Conservation (phyloP, 2,888 invertebrate genomes). For the Gandaritis pyraliata region DNA sequence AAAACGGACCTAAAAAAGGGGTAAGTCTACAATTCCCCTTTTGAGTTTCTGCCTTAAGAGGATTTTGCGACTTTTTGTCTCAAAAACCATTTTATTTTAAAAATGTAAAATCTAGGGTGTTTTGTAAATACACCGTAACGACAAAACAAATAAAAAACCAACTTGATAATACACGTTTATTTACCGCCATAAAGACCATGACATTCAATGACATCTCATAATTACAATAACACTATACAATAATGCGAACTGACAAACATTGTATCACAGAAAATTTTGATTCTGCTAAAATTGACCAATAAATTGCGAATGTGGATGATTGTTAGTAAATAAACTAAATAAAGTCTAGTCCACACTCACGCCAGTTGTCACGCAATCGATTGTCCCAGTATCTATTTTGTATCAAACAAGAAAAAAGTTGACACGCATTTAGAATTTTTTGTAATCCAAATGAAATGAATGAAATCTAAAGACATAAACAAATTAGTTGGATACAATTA, state of each 20-base stretch:
- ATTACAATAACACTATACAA: constrained; percentile 43
- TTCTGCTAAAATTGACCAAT: constrained; percentile 81
- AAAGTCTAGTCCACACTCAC: not conserved
- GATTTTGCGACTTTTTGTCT: too few relatives aligned
- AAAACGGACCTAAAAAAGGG: too few relatives aligned
- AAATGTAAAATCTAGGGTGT: too few relatives aligned
- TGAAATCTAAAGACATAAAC: too few relatives aligned
- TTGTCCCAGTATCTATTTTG: not conserved
- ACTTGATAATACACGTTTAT: constrained; percentile 70
- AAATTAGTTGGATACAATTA: too few relatives aligned
- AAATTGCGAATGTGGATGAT: constrained; percentile 18
- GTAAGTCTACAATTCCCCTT: too few relatives aligned
- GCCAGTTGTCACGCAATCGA: not conserved
- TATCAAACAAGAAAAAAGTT: not conserved
- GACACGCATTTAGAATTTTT: too few relatives aligned
- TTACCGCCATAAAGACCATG: constrained; percentile 73
- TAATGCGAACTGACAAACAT: constrained; percentile 73
- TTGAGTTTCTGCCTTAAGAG: too few relatives aligned
- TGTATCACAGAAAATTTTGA: constrained; percentile 83
- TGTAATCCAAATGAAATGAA: too few relatives aligned
- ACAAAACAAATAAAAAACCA: constrained; percentile 24
- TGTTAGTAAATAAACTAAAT: not conserved
- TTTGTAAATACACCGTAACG: too few relatives aligned
- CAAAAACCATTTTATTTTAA: too few relatives aligned
- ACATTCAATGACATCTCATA: constrained; percentile 72